A percentile compares a stretch with the other conserved stretches of the same genome.
Conservation (phyloP, 2,113 vertebrate species). For the Spheniscus mendiculus region DNA sequence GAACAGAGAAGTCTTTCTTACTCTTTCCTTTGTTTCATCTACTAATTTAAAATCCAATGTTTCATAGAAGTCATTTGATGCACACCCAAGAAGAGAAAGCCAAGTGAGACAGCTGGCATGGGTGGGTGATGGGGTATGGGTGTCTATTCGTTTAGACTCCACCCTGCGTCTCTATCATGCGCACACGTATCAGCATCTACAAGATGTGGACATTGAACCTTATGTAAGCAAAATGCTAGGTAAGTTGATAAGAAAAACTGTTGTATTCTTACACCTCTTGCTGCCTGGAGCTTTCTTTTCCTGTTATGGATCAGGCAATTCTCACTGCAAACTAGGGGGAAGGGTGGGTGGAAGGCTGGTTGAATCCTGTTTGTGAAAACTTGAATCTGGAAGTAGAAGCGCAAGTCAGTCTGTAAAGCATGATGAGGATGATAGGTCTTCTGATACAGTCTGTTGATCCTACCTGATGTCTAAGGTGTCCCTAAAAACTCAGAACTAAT, state of each 20-base stretch:
- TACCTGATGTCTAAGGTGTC: not conserved
- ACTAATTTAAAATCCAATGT: not conserved
- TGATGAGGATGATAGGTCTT: not conserved
- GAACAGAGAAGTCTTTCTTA: not conserved
- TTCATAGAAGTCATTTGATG: constrained; percentile 88
- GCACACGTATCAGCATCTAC: constrained; percentile 89
- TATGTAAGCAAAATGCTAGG: constrained; percentile 95
- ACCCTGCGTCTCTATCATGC: constrained; percentile 90
- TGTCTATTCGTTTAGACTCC: constrained; percentile 90
- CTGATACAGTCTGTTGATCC: not conserved
- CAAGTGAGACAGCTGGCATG: constrained; percentile 90
- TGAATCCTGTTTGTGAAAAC: not conserved
- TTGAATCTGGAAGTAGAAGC: not conserved
- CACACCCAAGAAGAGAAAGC: constrained; percentile 90
- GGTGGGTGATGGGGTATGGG: constrained; percentile 91
- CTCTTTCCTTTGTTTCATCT: not conserved
- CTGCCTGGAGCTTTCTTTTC: not conserved
- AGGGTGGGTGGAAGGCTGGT: not conserved
- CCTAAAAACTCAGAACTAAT: not conserved
- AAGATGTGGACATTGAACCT: constrained; percentile 93
- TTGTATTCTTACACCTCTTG: not conserved
- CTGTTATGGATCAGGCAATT: not conserved
- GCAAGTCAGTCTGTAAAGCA: not conserved
- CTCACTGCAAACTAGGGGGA: not conserved
- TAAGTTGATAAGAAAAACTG: constrained; percentile 56